A percentile compares a stretch with the other conserved stretches of the same genome.
Evolutionary conservation across 37 sponge, comb jelly and placozoan species (phyloP).

Genomic region (Dysidea cf. avara): DNA sequence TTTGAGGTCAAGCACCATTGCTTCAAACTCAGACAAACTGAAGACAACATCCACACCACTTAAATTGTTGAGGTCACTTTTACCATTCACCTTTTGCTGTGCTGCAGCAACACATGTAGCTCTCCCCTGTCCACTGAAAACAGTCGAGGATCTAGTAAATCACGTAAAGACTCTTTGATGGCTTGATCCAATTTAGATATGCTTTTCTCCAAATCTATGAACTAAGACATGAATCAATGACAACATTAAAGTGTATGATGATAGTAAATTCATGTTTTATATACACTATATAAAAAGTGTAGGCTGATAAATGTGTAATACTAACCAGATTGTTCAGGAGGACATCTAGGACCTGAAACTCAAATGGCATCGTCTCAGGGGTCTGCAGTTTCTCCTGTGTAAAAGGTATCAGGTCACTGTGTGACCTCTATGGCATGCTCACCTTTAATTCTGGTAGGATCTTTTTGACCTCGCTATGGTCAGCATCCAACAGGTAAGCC

Average conservation of each 20-base stretch:
- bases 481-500: constrained; percentile 32
- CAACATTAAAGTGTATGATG: background rate
- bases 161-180: constrained; percentile 24
- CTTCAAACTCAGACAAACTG: constrained; percentile 58
- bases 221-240: constrained; percentile 3
- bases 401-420: background rate
- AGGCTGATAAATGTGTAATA: background rate
- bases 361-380: constrained; percentile 33
- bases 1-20: constrained; percentile 39
- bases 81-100: constrained; percentile 21
- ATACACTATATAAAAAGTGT: background rate
- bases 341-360: constrained; percentile 45
- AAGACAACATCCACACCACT: too few species aligned
- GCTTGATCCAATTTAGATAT: constrained; percentile 6
- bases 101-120: constrained; percentile 46
- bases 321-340: constrained; percentile 42
- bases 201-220: constrained; percentile 25
- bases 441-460: constrained; percentile 50
- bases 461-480: constrained; percentile 32
- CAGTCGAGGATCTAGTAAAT: constrained; percentile 39
- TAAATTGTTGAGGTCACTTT: too few species aligned
- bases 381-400: constrained; percentile 14
- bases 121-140: constrained; percentile 52
- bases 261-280: too few species aligned
- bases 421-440: background rate